phyloP scores from a whole-genome alignment of 2,113 vertebrate species.

The Nyctibius bracteatus region DNA sequence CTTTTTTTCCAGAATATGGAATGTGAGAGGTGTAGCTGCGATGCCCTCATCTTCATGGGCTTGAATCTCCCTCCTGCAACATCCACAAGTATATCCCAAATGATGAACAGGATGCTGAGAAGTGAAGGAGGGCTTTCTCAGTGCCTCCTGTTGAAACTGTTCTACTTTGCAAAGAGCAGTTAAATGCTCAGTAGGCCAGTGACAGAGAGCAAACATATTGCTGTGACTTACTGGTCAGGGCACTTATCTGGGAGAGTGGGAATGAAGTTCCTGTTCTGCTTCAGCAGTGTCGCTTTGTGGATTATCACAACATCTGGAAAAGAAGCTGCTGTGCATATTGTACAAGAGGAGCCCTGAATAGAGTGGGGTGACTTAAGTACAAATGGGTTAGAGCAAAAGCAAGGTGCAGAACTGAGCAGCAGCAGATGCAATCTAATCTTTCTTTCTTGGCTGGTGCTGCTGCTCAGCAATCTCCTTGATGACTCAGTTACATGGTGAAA shows the following conservation, averaged over 20 bases:
- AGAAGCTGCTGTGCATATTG: neutral
- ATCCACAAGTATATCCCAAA: neutral
- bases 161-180: neutral
- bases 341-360: neutral
- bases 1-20: neutral
- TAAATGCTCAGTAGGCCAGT: neutral
- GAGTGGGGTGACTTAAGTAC: neutral
- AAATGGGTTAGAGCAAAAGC: neutral
- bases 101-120: neutral
- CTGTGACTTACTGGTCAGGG: neutral
- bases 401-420: neutral
- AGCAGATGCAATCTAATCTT: neutral
- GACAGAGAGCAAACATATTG: neutral
- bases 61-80: neutral
- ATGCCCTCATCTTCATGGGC: neutral
- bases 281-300: neutral
- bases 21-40: neutral
- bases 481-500: conserved; percentile 16
- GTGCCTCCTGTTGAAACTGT: neutral
- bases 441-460: neutral
- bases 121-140: neutral
- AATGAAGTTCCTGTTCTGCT: neutral
- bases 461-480: conserved; percentile 10
- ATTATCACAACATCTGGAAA: neutral
- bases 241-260: neutral